These are phyloP conservation scores for Drosophila mulleri DNA, from an alignment of 2,888 invertebrate genomes.

Conservation along the genomic window DNA sequence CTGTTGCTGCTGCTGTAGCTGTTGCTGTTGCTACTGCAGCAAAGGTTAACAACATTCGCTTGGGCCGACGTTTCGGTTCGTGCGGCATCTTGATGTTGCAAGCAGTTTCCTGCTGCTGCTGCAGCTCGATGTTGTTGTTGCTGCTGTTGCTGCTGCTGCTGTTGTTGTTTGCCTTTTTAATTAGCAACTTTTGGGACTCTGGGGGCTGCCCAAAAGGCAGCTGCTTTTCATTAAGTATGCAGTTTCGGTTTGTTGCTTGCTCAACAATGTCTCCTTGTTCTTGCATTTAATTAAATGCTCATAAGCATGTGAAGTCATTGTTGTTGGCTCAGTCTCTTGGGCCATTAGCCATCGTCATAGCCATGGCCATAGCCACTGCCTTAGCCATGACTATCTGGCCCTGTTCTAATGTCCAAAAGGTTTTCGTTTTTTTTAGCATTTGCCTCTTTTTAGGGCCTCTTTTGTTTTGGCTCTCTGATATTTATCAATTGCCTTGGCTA, in stretches of 20 bases:
- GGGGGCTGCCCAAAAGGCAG: constrained; percentile 73
- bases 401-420: constrained; percentile 46
- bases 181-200: constrained; percentile 80
- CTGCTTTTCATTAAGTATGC: constrained; percentile 76
- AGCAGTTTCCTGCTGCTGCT: constrained; percentile 69
- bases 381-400: background rate
- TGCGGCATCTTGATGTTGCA: constrained; percentile 80
- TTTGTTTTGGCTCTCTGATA: constrained; percentile 45
- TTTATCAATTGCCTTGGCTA: constrained; percentile 46
- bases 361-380: background rate
- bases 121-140: constrained; percentile 36
- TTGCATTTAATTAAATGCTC: constrained; percentile 82
- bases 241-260: constrained; percentile 56
- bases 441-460: constrained; percentile 44
- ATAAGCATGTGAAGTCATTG: constrained; percentile 79
- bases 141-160: constrained; percentile 32
- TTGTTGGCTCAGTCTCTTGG: constrained; percentile 50
- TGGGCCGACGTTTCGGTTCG: constrained; percentile 65
- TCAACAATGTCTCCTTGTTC: constrained; percentile 68
- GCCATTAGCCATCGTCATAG: constrained; percentile 17
- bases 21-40: constrained; percentile 51
- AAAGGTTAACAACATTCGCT: constrained; percentile 80
- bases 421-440: constrained; percentile 15
- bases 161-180: constrained; percentile 77
- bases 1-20: background rate